Evolutionary conservation across 2,888 invertebrate species (phyloP), one percentile per base, ranked within the genome.

Genomic region (Lucinisca nassula): DNA sequence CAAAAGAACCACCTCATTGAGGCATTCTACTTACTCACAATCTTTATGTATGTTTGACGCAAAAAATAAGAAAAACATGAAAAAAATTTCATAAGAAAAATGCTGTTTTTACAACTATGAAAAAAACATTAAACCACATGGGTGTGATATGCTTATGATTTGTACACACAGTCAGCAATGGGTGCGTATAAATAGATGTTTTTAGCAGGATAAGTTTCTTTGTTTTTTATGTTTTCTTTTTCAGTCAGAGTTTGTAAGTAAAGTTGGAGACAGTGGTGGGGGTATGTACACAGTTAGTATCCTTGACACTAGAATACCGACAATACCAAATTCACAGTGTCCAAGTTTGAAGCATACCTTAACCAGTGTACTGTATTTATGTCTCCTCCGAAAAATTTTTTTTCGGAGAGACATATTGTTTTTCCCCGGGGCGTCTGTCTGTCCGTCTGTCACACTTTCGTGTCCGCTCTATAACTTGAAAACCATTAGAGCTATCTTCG

Each of bases 201-300:
- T n/a, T n/a, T n/a, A n/a, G n/a, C n/a, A n/a, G n/a, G n/a, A n/a
- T n/a, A n/a, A n/a, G n/a, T n/a, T n/a, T n/a, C n/a, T n/a, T n/a
- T n/a, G n/a, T n/a, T n/a, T n/a, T n/a, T n/a, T n/a, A n/a, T n/a
- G n/a, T n/a, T n/a, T n/a, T n/a, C n/a, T n/a, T 40, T 91, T 91
- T 40, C 94, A 96, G 96, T 90, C 91, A 51, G 87, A 92, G 32
- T 98, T 99, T 95, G 97, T 99, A 6, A 97, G 97, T 6, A 97
- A 97, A 95, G 97, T 97, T 24, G 98, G 98, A 0, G 98, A 98
- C 92, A 98, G 98, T 89, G 97, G 98, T 75, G 98, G 98, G 75
- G 99, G 99, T 0, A 98, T 98, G 94, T 98, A 97, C 96, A 97
- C 97, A 72, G 97, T 99, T 84, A 97, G 98, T 94, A 97, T 94